Evolutionary conservation across 2,888 invertebrate species (phyloP), one percentile per base, ranked within the genome.

Genomic region (Eudasyphora cyanicolor): DNA sequence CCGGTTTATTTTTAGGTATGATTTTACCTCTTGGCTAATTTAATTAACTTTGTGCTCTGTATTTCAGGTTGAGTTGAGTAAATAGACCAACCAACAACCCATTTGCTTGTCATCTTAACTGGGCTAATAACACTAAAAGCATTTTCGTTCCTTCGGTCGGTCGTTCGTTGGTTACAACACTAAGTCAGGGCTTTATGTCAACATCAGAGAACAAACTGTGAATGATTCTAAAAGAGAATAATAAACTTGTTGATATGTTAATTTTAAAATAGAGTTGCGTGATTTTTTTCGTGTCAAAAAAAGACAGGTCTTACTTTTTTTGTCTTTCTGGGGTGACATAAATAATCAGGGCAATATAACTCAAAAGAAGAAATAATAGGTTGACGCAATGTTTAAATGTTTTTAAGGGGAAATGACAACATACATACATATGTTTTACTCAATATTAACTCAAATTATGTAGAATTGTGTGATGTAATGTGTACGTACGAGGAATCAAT

Each of bases 21-120:
- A 73, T 62, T 69, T 74, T 64, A 70, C 19, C 71, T 64, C 19
- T 38, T 60, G 73, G 76, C 71, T 79, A 83, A 83, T 83, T 79
- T 49, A 79, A 82, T 79, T 83, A 83, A 73, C 67, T 76, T 76
- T 60, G 14, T 57, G 8, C n/a, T 27, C n/a, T 45, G 38, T 38
- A 14, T 38, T 8, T 38, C 38, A n/a, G 38, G 38, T 45, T 10
- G 7, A 12, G n/a, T 45, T n/a, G n/a, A n/a, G 3, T 17, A 10
- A 79, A n/a, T n/a, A 79, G 73, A 74, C 69, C 67, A 79, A 79
- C 2, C 8, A 45, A 14, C 7, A 45, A 10, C 8, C 27, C 8
- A 14, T 27, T 27, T 24, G 24, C 27, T n/a, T 14, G 57, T 24
- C 57, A 1, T 57, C 57, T 24, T 57, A 57, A 57, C 57, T 57